Percentiles rank a stretch among this genome's conserved stretches.
Conservation (phyloP, 92 coral and sea anemone species). For the Nematostella vectensis region DNA sequence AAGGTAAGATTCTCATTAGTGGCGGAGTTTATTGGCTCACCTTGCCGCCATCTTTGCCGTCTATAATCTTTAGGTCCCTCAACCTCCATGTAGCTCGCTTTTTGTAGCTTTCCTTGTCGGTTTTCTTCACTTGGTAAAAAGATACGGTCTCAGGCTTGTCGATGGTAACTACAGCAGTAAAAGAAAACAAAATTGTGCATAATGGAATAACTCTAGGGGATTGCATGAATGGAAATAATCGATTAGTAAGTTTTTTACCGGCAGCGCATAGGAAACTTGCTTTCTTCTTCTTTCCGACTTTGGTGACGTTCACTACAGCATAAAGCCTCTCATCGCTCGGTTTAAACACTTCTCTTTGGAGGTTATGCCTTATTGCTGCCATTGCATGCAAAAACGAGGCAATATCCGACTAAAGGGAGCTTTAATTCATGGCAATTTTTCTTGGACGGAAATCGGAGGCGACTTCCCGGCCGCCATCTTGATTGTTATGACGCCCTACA, state of each 20-base stretch:
- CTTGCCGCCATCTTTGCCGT: slow-evolving; percentile 91
- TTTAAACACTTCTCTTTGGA: slow-evolving; percentile 92
- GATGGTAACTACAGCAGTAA: slow-evolving; percentile 57
- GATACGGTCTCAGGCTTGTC: slow-evolving; percentile 93
- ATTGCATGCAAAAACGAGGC: slow-evolving; percentile 10
- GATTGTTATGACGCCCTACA: not conserved
- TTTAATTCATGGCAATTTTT: too few relatives aligned
- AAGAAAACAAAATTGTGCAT: not conserved
- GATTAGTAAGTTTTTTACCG: slow-evolving; percentile 36
- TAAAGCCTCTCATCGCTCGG: slow-evolving; percentile 90
- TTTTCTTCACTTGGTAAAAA: slow-evolving; percentile 90
- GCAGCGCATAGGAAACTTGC: slow-evolving; percentile 97
- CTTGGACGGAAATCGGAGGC: too few relatives aligned
- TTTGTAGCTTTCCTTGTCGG: slow-evolving; percentile 91
- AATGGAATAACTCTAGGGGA: too few relatives aligned
- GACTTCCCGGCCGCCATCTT: not conserved
- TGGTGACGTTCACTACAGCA: slow-evolving; percentile 90
- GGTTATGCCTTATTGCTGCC: slow-evolving; percentile 95
- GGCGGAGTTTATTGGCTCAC: too few relatives aligned
- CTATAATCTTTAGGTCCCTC: slow-evolving; percentile 81
- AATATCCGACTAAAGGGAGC: too few relatives aligned
- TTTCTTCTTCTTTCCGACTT: slow-evolving; percentile 94
- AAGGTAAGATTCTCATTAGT: too few relatives aligned
- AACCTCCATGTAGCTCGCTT: slow-evolving; percentile 92
- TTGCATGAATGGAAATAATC: not conserved